phyloP scores from a whole-genome alignment of 2,113 vertebrate species.

The Chrysochloris asiatica region DNA sequence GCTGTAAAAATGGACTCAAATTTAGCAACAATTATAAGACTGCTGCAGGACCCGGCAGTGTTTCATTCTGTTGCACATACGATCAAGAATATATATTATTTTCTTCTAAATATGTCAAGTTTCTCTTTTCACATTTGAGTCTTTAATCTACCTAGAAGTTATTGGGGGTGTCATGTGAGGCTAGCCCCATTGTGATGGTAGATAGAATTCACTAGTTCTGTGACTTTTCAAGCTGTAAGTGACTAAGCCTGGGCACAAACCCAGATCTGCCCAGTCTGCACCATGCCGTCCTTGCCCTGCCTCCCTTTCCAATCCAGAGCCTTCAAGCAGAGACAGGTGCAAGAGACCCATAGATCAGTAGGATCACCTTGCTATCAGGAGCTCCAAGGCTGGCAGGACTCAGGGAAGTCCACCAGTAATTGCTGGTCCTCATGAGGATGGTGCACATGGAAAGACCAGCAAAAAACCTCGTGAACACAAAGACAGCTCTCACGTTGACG shows the following conservation, averaged over 20 bases:
- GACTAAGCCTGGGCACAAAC: background rate
- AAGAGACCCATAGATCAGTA: background rate
- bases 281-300: background rate
- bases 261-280: background rate
- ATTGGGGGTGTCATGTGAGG: background rate
- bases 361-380: background rate
- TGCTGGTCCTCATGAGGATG: background rate
- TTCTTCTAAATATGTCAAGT: background rate
- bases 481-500: no score
- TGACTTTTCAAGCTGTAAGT: fast-evolving
- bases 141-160: background rate
- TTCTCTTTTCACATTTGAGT: background rate
- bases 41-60: background rate
- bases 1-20: background rate
- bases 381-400: no score
- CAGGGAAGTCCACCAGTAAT: background rate
- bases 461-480: no score
- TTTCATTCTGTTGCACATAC: background rate
- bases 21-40: background rate
- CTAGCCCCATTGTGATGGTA: background rate
- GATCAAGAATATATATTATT: background rate
- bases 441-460: no score
- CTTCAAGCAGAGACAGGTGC: no score
- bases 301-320: background rate
- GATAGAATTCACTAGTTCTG: background rate